Conservation (phyloP, 1,140 invertebrate species). For the Brachionus angularis region DNA sequence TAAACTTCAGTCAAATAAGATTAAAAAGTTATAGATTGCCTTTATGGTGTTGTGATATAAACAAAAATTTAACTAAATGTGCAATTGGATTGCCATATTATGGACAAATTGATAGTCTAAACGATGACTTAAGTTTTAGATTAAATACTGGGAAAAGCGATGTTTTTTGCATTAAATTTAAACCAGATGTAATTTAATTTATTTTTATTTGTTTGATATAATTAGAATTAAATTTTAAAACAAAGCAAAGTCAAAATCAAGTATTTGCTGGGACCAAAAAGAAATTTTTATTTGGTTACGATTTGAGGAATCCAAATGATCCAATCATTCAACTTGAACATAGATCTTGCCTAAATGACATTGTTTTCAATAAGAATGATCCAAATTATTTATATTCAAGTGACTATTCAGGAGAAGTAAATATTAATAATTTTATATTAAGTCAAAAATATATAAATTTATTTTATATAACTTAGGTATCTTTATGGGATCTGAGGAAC, state of each 20-base stretch:
- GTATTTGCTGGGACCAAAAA: conserved; percentile 24
- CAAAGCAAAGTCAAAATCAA: too few relatives aligned
- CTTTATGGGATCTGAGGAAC: conserved; percentile 14
- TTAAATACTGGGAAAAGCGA: conserved; percentile 14
- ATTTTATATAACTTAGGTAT: background rate
- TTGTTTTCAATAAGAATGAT: conserved; percentile 8
- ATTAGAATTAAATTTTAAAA: too few relatives aligned
- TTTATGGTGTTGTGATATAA: conserved; percentile 17
- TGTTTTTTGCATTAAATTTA: conserved; percentile 12
- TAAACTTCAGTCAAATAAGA: background rate
- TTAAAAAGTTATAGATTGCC: background rate
- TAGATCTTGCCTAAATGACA: conserved; percentile 15
- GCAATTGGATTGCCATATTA: conserved; percentile 2
- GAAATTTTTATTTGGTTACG: conserved; percentile 5
- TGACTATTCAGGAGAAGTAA: conserved; percentile 35
- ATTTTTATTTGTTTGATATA: too few relatives aligned
- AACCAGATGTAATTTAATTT: background rate
- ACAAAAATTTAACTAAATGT: conserved; percentile 17
- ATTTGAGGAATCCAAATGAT: background rate
- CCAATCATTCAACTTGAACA: conserved; percentile 17
- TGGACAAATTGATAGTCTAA: background rate
- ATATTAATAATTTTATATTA: background rate
- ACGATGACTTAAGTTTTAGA: background rate
- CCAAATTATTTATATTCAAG: conserved; percentile 18
- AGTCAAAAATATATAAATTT: too few relatives aligned